Evolutionary conservation across 2,888 invertebrate species (phyloP).

Genomic region (Drosophila flavopinicola): DNA sequence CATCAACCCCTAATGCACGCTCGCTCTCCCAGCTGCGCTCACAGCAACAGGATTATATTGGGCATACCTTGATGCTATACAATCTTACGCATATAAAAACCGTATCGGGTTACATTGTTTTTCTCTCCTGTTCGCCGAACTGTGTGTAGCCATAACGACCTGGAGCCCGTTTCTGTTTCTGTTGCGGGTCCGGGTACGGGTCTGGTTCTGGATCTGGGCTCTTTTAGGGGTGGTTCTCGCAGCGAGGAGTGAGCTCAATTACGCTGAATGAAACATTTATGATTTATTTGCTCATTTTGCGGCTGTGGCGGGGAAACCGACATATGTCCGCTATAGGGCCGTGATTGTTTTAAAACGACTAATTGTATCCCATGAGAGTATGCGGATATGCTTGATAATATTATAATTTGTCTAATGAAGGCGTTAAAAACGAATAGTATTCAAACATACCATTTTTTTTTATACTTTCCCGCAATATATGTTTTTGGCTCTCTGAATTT

Average conservation of each 20-base stretch:
- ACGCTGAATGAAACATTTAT: conserved; percentile 71
- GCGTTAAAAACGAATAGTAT: too few species aligned
- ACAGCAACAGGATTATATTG: conserved; percentile 39
- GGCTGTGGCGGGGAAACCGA: conserved; percentile 43
- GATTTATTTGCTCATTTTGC: conserved; percentile 78
- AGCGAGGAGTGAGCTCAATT: conserved; percentile 59
- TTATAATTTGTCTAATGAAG: conserved; percentile 50
- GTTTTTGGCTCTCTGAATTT: not conserved
- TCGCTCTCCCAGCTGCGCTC: conserved; percentile 16
- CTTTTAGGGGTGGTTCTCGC: conserved; percentile 44
- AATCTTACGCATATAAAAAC: conserved; percentile 57
- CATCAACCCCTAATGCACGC: conserved; percentile 39
- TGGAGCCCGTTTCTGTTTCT: conserved; percentile 32
- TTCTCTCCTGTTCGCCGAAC: conserved; percentile 47
- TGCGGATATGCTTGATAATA: conserved; percentile 34
- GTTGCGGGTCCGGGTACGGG: conserved; percentile 2
- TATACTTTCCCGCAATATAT: not conserved
- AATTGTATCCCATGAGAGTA: conserved; percentile 66
- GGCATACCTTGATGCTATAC: conserved; percentile 44
- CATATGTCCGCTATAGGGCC: conserved; percentile 55
- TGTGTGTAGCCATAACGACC: conserved; percentile 67
- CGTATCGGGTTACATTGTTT: conserved; percentile 65
- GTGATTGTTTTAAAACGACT: conserved; percentile 61
- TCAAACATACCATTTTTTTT: not conserved
- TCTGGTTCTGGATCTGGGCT: conserved; percentile 4